Evolutionary conservation across 2,113 vertebrate species (phyloP), one percentile per base, ranked within the genome.

Genomic region (Elephas maximus): DNA sequence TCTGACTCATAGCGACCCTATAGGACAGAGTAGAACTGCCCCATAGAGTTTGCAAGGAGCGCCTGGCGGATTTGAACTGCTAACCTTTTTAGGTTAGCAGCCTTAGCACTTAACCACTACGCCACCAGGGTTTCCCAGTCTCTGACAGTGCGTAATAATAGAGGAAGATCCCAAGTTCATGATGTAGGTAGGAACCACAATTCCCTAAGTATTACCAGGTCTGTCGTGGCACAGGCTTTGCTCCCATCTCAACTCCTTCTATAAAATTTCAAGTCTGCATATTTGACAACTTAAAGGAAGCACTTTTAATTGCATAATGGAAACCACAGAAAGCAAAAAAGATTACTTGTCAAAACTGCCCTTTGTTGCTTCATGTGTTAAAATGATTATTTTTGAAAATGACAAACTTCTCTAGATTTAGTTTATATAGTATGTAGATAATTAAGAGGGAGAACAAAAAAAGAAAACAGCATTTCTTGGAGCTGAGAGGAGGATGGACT

Each of bases 361-460:
- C 73, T 53, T 78, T 82, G 21, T 63, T 88, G 45, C 37, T 63
- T 90, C 45, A 73, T 73, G 24, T 26, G 21, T 85, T 81, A 87
- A 85, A 69, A 80, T 63, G 73, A 71, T 91, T 80, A 65, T 81
- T 96, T 96, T 76, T 53, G 0, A 93, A 94, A 96, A 89, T 85
- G 20, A 80, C 33, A 90, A 24, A 53, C 11, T 45, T 90, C 33
- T 81, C 41, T 71, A 60, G 37, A 87, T 71, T 95, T 81, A 74
- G 28, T 94, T 96, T 94, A 65, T 30, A 10, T 57, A 85, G 60
- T 33, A 48, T 8, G 28, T 26, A 37, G 41, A 93, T 67, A n/a
- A 91, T 97, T 73, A 88, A 84, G 33, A 37, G 21, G 26, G 41
- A 85, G 12, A 6, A 14, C 33, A 37, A 73, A 73, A 62, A 37